Base-by-base conservation (phyloP, 2,797 vertebrate genomes). In the Eulemur mongoz region DNA sequence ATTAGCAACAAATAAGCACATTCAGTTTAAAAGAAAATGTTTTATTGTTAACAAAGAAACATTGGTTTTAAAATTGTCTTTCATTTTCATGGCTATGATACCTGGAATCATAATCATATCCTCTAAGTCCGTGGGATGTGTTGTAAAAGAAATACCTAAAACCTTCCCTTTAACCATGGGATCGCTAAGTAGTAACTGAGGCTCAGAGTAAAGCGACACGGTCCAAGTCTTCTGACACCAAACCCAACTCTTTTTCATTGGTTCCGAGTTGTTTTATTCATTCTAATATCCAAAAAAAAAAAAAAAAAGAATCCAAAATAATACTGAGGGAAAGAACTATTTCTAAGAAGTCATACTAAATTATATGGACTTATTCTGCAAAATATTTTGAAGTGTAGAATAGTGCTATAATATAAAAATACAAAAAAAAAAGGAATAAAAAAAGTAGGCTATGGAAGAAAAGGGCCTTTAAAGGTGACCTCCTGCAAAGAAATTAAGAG, bases 401-500 rank as follows among this genome's bases (percentile, higher is more conserved):
- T 32, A 85, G 22, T 82, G 27, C 43, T 78, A 54, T 67, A 79
- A 86, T 27, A 61, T 38, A 88, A 92, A 95, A 88, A 95, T 61
- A 75, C 23, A 43, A 9, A 91, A 88, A 93, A 93, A 15, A 82
- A 27, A 89, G 5, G 13, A 25, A 80, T 89, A 40, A 40, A 91
- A 38, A 91, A 95, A 92, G 57, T 81, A 61, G 40, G 9, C 20
- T 61, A 17, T 35, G 69, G 11, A 22, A 65, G 63, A 76, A 94
- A 82, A n/a, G 13, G 38, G 12, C 20, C 43, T 92, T 93, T 85
- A 70, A 93, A 92, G 65, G 48, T 20, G 52, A 89, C 52, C 70
- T 85, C 82, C 52, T 69, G 35, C 50, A 79, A 94, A 86, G 70
- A 97, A 93, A 87, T 54, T 69, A 80, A 75, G 91, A 85, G 84